Conservation (phyloP, 1,140 invertebrate genomes). For the Drosophila melanogaster region DNA sequence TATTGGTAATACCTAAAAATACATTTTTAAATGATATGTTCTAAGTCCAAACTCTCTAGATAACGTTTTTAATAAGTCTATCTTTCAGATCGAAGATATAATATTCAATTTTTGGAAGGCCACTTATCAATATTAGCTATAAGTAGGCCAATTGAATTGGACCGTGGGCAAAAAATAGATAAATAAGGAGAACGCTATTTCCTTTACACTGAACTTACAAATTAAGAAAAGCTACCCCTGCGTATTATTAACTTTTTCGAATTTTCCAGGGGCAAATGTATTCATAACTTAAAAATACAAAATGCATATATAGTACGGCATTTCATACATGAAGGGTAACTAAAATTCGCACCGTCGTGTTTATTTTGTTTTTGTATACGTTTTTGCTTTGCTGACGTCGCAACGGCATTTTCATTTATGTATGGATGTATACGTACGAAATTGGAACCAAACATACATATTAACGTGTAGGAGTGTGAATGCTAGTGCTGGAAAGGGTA, state of each 20-base stretch:
- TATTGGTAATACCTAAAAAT: neutral
- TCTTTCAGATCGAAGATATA: constrained; percentile 2
- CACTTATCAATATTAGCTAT: neutral
- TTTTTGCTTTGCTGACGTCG: constrained; percentile 10
- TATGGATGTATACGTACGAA: neutral
- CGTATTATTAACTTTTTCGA: too few relatives aligned
- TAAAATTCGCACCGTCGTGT: neutral
- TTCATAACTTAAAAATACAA: neutral
- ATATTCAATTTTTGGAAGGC: neutral
- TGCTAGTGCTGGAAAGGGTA: neutral
- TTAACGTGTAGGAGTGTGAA: neutral
- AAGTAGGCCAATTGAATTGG: neutral
- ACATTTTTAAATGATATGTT: neutral
- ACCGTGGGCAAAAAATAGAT: neutral
- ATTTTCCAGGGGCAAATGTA: too few relatives aligned
- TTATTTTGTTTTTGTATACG: neutral
- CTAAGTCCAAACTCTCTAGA: neutral
- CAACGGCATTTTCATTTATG: constrained; percentile 1
- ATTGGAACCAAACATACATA: neutral
- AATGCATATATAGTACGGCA: neutral
- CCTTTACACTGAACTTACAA: neutral
- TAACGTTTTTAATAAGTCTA: neutral
- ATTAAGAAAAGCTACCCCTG: too few relatives aligned
- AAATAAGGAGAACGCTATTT: neutral
- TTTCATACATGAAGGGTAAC: neutral